Evolutionary conservation across 2,797 vertebrate genomes (phyloP).

Genomic region (Xiphophorus birchmanni): DNA sequence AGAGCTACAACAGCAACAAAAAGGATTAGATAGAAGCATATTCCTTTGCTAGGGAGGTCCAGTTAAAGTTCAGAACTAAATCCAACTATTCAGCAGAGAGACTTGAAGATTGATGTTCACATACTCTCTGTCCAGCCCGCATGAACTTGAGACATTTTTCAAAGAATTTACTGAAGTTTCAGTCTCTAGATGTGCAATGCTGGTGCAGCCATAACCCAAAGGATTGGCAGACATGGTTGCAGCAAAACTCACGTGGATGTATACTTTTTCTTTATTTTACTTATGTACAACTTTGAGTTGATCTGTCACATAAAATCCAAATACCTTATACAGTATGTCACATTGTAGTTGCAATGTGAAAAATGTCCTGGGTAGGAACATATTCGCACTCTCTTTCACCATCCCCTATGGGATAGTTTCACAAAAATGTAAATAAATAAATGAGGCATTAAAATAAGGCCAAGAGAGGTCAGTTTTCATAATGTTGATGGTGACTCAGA

Average conservation of each 20-base stretch:
- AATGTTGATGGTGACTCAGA: conserved; percentile 5
- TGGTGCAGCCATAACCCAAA: not conserved
- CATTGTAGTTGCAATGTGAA: not conserved
- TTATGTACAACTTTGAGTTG: not conserved
- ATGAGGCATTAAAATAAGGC: conserved; percentile 14
- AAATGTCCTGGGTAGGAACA: not conserved
- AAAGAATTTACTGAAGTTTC: not conserved
- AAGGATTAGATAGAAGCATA: not conserved
- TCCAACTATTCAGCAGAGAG: not conserved
- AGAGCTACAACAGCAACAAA: not conserved
- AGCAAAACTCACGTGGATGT: not conserved
- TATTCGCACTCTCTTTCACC: not conserved
- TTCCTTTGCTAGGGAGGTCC: not conserved
- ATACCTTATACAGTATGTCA: not conserved
- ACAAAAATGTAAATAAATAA: not conserved
- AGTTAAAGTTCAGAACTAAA: not conserved
- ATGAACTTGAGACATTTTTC: not conserved
- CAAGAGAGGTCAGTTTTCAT: conserved; percentile 20
- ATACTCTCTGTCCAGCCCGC: not conserved
- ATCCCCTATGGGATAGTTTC: not conserved
- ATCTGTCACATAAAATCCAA: not conserved
- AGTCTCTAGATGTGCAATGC: not conserved
- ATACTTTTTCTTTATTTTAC: not conserved
- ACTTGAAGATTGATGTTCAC: not conserved
- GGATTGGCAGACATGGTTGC: not conserved